These are phyloP conservation scores for Arrhamphus sclerolepis DNA, from an alignment of 2,797 vertebrate species.

Conservation along the genomic window DNA sequence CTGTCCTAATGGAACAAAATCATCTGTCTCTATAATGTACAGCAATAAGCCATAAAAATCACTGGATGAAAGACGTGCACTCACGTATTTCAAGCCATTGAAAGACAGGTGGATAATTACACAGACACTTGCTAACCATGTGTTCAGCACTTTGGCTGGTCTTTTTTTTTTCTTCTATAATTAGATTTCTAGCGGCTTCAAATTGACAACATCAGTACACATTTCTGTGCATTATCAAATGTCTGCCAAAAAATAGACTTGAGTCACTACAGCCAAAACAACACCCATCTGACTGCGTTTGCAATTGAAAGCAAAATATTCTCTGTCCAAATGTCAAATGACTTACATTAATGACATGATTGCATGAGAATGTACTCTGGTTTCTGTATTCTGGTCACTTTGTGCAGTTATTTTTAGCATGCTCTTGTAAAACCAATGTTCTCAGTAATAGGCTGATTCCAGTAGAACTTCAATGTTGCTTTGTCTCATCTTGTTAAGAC, in stretches of 20 bases:
- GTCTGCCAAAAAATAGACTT: not conserved
- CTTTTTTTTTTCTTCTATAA: not conserved
- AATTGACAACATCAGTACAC: not conserved
- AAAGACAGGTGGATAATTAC: not conserved
- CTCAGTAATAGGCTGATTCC: not conserved
- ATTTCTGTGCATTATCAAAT: slow-evolving; percentile 6
- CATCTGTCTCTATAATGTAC: no score
- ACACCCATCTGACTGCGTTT: not conserved
- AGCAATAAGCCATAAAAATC: no score
- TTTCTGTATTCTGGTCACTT: slow-evolving; percentile 5
- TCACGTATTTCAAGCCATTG: not conserved
- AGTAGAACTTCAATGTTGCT: slow-evolving; percentile 9
- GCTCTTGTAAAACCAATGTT: slow-evolving; percentile 3
- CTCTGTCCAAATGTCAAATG: not conserved
- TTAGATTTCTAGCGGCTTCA: not conserved
- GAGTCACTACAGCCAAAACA: slow-evolving; percentile 5
- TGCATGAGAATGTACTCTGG: no score
- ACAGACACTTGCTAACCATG: not conserved
- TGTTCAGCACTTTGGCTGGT: slow-evolving; percentile 1
- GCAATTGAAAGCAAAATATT: slow-evolving; percentile 1
- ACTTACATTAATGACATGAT: not conserved
- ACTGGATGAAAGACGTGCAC: slow-evolving; percentile 1
- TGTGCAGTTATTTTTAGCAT: slow-evolving; percentile 3
- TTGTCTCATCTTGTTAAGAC: slow-evolving; percentile 21
- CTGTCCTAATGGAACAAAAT: no score